These are phyloP conservation scores for Cyprinus carpio DNA, from an alignment of 2,113 vertebrate species.

Conservation along the genomic window DNA sequence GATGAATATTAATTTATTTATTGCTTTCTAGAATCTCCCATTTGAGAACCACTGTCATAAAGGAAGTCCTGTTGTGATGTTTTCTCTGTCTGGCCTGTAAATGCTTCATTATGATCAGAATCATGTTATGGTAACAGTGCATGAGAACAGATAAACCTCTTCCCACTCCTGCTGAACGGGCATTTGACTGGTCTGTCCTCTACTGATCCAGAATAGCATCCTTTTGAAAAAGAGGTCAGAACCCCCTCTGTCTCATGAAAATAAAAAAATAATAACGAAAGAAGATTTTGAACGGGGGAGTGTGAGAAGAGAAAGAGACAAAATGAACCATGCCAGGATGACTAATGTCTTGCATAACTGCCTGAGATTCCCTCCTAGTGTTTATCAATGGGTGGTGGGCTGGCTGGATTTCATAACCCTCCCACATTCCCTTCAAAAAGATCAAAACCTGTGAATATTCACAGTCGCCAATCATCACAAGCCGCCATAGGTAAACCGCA, in stretches of 20 bases:
- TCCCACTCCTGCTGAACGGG: background rate
- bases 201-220: constrained; percentile 38
- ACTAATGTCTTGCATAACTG: constrained; percentile 74
- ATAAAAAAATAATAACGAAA: constrained; percentile 1
- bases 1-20: too few relatives aligned
- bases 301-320: constrained; percentile 8
- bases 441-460: constrained; percentile 55
- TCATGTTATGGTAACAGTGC: background rate
- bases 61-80: too few relatives aligned
- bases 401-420: constrained; percentile 62
- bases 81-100: too few relatives aligned
- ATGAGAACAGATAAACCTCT: constrained; percentile 3
- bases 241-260: constrained; percentile 1
- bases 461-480: constrained; percentile 47
- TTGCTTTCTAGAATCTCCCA: too few relatives aligned
- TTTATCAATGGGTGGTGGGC: constrained; percentile 59
- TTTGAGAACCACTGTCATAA: too few relatives aligned
- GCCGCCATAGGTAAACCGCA: constrained; percentile 31
- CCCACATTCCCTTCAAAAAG: constrained; percentile 56
- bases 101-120: background rate
- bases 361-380: constrained; percentile 65
- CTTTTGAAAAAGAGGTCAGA: constrained; percentile 36
- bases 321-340: constrained; percentile 68
- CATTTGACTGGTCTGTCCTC: constrained; percentile 15
- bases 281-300: constrained; percentile 47